Base-by-base conservation (phyloP, 1,140 invertebrate genomes). In the Periplaneta americana region DNA sequence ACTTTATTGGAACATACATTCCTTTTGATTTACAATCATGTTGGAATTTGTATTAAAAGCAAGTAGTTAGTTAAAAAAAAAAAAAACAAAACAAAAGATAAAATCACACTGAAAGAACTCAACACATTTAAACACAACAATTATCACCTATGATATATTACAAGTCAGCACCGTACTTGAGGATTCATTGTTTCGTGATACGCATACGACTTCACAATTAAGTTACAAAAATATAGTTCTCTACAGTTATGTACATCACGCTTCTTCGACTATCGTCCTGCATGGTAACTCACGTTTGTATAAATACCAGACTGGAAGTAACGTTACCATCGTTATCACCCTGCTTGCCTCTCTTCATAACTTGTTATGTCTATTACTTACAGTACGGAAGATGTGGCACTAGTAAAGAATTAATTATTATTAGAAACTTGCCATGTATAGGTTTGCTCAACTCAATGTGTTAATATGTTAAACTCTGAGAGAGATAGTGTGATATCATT, bases 401-500 rank as follows among this genome's bases (percentile, higher is more conserved):
- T n/a, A 66, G n/a, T 85, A 83, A 85, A 48, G 77, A 86, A 85
- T 87, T 87, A 85, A 83, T 87, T 87, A 83, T 87, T 87, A 87
- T 66, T n/a, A 77, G 85, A 88, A 88, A 87, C 85, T 87, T 87
- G 86, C 88, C 88, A 88, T 88, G 22, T 66, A 66, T 89, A 89
- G 88, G 87, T 88, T 89, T 88, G 84, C 86, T 88, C 85, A 88
- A 88, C 34, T 76, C 6, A 76, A 6, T 76, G 2, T 34, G 33
- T 76, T 34, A 76, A 76, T 17, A 76, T 76, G 75, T 76, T 76
- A 76, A 76, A 76, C 32, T 34, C 75, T 34, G 33, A 76, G 22
- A 22, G 75, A 76, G 33, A n/a, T 76, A 34, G 13, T 10, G 0
- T 76, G 22, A 9, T 89, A 66, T 66, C 22, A 66, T 28, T n/a